Conservation (phyloP, 2,888 invertebrate species). For the Drosophila emarginata region DNA sequence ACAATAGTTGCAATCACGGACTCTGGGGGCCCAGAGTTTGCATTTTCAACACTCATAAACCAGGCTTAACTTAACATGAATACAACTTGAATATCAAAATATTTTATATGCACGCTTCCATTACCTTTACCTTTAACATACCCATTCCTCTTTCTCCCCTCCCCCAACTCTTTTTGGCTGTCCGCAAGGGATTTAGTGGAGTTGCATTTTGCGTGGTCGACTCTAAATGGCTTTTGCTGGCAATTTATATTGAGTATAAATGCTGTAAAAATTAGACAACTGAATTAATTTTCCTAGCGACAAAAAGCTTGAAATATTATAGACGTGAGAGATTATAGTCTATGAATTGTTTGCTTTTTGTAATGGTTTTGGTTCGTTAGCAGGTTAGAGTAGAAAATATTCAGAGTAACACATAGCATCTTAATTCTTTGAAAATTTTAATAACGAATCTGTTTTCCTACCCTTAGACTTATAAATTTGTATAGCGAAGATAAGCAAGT, state of each 20-base stretch:
- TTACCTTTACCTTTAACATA: slow-evolving; percentile 3
- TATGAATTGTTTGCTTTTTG: slow-evolving; percentile 28
- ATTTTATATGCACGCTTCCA: slow-evolving; percentile 58
- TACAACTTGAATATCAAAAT: slow-evolving; percentile 82
- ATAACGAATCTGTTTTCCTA: too few relatives aligned
- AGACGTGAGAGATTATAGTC: slow-evolving; percentile 49
- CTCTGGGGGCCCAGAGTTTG: slow-evolving; percentile 26
- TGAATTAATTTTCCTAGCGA: slow-evolving; percentile 73
- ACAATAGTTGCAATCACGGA: slow-evolving; percentile 78
- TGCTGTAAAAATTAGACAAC: slow-evolving; percentile 73
- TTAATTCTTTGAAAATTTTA: neutral
- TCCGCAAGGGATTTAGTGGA: slow-evolving; percentile 42
- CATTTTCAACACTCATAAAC: slow-evolving; percentile 82
- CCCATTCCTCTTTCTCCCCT: slow-evolving; percentile 19
- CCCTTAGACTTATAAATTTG: too few relatives aligned
- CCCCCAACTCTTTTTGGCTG: slow-evolving; percentile 4
- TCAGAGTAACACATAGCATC: neutral
- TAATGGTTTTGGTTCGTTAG: slow-evolving; percentile 64
- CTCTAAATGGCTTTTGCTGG: slow-evolving; percentile 31
- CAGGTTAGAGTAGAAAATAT: neutral
- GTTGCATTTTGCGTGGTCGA: slow-evolving; percentile 42
- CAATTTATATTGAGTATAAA: slow-evolving; percentile 71
- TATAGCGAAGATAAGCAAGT: too few relatives aligned
- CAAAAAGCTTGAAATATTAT: slow-evolving; percentile 78
- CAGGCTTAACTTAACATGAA: slow-evolving; percentile 83